Percentiles rank a stretch among this genome's conserved stretches.
Conservation (phyloP, 2,888 invertebrate genomes). For the Euproctis similis region DNA sequence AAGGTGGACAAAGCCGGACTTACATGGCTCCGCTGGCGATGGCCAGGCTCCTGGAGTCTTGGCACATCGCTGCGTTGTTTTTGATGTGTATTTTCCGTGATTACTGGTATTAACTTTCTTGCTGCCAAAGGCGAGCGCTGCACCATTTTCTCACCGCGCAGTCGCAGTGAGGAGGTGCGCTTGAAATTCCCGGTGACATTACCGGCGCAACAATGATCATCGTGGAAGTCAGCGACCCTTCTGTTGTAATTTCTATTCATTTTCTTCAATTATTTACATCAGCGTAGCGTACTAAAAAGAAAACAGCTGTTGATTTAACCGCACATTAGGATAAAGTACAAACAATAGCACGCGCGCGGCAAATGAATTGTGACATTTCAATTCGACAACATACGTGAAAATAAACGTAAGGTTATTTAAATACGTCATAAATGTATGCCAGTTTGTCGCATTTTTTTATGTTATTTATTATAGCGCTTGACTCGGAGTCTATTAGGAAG, state of each 20-base stretch:
- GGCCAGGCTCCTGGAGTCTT: conserved; percentile 58
- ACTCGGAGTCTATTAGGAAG: no score
- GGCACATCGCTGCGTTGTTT: conserved; percentile 66
- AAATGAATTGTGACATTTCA: no score
- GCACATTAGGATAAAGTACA: no score
- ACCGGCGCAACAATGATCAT: conserved; percentile 70
- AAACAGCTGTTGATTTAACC: conserved; percentile 43
- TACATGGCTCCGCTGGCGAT: conserved; percentile 77
- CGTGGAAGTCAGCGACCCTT: conserved; percentile 61
- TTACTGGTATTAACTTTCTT: conserved; percentile 75
- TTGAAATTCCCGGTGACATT: conserved; percentile 75
- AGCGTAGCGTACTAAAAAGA: conserved; percentile 52
- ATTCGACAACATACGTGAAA: no score
- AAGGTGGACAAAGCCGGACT: conserved; percentile 34
- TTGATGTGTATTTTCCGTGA: conserved; percentile 77
- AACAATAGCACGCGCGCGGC: no score
- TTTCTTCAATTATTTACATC: conserved; percentile 60
- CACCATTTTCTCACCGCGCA: conserved; percentile 79
- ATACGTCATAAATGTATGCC: no score
- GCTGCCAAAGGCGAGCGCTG: conserved; percentile 71
- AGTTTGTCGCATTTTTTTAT: no score
- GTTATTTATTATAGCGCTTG: no score
- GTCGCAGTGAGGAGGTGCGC: conserved; percentile 80
- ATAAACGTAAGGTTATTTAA: no score
- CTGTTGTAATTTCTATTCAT: conserved; percentile 63